These are phyloP conservation scores for Ditylenchus dipsaci DNA, from an alignment of 1,140 invertebrate species.

Conservation along the genomic window DNA sequence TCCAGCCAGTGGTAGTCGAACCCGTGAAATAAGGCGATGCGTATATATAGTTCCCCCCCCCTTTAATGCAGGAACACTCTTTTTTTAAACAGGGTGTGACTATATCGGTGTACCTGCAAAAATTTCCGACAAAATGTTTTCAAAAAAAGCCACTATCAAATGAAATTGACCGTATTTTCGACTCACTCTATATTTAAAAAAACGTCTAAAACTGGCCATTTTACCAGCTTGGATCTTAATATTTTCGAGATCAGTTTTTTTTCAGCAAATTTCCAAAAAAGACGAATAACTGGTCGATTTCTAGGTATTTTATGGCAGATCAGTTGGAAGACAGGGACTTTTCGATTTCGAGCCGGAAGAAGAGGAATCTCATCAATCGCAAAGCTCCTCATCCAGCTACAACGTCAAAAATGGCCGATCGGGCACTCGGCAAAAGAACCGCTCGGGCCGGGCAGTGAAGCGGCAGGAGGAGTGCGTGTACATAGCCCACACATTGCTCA, in stretches of 20 bases:
- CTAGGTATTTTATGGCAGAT: constrained; percentile 28
- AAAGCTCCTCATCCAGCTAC: constrained; percentile 2
- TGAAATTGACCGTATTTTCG: too few relatives aligned
- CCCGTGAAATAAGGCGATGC: too few relatives aligned
- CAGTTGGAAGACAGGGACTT: constrained; percentile 10
- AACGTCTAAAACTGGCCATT: too few relatives aligned
- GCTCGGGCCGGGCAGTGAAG: constrained; percentile 15
- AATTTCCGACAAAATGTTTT: too few relatives aligned
- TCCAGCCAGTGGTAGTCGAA: too few relatives aligned
- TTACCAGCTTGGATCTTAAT: too few relatives aligned
- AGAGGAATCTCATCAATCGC: constrained; percentile 2
- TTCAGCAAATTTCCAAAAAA: not conserved
- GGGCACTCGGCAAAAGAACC: constrained; percentile 25
- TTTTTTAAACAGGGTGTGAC: too few relatives aligned
- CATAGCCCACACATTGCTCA: constrained; percentile 29
- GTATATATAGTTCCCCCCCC: too few relatives aligned
- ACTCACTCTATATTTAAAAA: too few relatives aligned
- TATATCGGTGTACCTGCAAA: too few relatives aligned
- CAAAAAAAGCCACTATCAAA: too few relatives aligned
- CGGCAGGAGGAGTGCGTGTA: constrained; percentile 18
- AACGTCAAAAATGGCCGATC: not conserved
- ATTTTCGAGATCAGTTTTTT: not conserved
- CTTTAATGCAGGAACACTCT: too few relatives aligned
- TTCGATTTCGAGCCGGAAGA: constrained; percentile 16
- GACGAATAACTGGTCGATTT: not conserved